phyloP scores from a whole-genome alignment of 2,797 vertebrate genomes.

The Dryobates pubescens region DNA sequence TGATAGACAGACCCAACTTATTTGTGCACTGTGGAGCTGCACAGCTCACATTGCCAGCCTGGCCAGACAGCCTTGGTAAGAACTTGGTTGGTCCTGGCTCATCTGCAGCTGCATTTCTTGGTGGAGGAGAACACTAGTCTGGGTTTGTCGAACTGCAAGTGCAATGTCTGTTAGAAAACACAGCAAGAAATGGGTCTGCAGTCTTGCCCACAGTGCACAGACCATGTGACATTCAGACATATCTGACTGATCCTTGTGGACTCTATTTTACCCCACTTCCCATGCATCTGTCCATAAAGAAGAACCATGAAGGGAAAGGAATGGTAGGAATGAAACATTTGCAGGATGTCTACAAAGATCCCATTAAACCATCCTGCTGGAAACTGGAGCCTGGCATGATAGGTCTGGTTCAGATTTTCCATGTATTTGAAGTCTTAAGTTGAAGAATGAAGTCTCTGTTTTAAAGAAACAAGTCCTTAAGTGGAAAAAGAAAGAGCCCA shows the following conservation, averaged over 20 bases:
- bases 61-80: background rate
- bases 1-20: background rate
- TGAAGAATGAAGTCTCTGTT: constrained; percentile 51
- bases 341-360: constrained; percentile 17
- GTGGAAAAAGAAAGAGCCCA: constrained; percentile 39
- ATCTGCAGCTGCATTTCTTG: background rate
- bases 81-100: background rate
- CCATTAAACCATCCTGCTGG: constrained; percentile 37
- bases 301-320: constrained; percentile 18
- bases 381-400: constrained; percentile 19
- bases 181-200: background rate
- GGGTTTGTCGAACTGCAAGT: background rate
- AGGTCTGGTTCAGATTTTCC: constrained; percentile 57
- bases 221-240: background rate
- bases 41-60: accelerated
- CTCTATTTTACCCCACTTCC: background rate
- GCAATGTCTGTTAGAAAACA: background rate
- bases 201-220: background rate
- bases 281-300: background rate
- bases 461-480: background rate
- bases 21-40: background rate
- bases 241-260: background rate
- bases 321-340: constrained; percentile 40
- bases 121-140: background rate
- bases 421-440: constrained; percentile 13